Evolutionary conservation across 2,113 vertebrate genomes (phyloP).

Genomic region (Callocephalon fimbriatum): DNA sequence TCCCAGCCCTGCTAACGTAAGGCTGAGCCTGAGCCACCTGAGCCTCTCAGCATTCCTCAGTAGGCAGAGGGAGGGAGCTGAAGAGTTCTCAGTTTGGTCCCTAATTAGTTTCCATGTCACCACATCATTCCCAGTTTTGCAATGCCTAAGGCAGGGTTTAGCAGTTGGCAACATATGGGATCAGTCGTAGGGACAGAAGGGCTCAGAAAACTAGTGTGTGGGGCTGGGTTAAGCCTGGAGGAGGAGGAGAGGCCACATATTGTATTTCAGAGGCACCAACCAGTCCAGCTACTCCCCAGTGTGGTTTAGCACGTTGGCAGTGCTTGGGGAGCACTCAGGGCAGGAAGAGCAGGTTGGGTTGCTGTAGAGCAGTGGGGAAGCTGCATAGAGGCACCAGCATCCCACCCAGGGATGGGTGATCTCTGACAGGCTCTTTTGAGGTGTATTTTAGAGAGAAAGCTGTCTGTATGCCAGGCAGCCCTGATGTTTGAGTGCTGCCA

Average conservation of each 20-base stretch:
- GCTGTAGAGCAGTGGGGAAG: background rate
- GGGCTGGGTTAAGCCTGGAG: background rate
- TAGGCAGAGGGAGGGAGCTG: background rate
- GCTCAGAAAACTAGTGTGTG: background rate
- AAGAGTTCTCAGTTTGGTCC: background rate
- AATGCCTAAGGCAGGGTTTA: background rate
- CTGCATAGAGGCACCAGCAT: background rate
- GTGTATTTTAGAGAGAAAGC: background rate
- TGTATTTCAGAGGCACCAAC: background rate
- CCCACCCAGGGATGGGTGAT: background rate
- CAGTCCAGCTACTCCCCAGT: background rate
- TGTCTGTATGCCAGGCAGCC: fast-evolving
- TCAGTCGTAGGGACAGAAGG: background rate
- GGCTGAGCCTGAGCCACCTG: background rate
- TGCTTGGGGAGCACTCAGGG: background rate
- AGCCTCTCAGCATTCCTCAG: background rate
- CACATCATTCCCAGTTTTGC: background rate
- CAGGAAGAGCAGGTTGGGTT: constrained; percentile 31
- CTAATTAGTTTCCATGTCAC: background rate
- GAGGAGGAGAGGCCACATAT: background rate
- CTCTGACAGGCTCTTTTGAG: background rate
- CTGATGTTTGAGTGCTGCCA: background rate
- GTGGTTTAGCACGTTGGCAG: background rate
- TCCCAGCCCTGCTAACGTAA: background rate
- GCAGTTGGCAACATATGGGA: fast-evolving